Conservation (phyloP, 2,113 vertebrate genomes). For the Uropsilus gracilis region DNA sequence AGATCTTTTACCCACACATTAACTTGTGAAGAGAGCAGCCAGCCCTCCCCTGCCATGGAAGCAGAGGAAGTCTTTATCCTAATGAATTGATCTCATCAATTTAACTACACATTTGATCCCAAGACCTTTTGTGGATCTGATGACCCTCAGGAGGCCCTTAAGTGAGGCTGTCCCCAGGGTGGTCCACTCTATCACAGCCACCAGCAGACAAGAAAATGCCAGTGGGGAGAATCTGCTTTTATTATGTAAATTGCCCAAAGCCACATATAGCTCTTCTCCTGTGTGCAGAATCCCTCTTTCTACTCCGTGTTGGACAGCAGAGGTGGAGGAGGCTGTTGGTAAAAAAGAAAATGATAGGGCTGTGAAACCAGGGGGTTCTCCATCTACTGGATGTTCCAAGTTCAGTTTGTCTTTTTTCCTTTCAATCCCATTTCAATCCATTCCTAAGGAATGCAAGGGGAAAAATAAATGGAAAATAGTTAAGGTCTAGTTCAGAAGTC, state of each 20-base stretch:
- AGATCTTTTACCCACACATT: constrained; percentile 17
- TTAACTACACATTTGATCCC: constrained; percentile 72
- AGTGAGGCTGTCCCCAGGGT: constrained; percentile 61
- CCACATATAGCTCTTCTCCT: neutral
- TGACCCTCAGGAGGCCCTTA: constrained; percentile 56
- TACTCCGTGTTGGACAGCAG: neutral
- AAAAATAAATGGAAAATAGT: constrained; percentile 44
- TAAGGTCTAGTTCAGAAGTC: constrained; percentile 5
- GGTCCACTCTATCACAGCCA: constrained; percentile 55
- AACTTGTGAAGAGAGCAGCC: neutral
- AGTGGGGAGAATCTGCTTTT: constrained; percentile 58
- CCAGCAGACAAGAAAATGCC: constrained; percentile 49
- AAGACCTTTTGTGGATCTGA: constrained; percentile 48
- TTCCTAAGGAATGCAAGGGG: neutral
- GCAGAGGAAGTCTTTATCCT: constrained; percentile 73
- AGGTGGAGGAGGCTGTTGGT: neutral
- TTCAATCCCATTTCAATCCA: constrained; percentile 27
- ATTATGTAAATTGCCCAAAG: constrained; percentile 69
- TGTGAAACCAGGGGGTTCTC: neutral
- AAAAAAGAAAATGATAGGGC: neutral
- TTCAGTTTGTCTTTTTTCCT: neutral
- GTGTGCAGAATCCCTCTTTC: neutral
- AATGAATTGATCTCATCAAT: constrained; percentile 76
- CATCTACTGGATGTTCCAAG: neutral
- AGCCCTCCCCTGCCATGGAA: constrained; percentile 6